phyloP scores from a whole-genome alignment of 2,797 vertebrate species.

The Alouatta caraya region DNA sequence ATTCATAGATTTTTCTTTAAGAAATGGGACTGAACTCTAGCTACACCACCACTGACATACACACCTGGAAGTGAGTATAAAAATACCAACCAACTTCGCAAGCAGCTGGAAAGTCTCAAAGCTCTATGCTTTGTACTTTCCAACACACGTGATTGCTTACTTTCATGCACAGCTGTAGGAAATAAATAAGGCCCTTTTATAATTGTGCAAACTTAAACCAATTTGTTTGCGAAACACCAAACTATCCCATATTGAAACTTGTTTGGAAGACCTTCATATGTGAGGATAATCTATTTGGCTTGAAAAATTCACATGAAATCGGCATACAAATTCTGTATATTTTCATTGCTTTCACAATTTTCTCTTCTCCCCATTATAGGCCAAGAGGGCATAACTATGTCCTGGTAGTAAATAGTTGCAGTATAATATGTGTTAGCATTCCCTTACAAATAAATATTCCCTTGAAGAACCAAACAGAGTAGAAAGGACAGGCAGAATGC shows the following conservation, averaged over 20 bases:
- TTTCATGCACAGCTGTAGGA: not conserved
- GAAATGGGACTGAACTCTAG: not conserved
- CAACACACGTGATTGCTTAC: conserved; percentile 43
- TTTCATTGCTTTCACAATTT: not conserved
- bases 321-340: not conserved
- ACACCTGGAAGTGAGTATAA: not conserved
- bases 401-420: conserved; percentile 35
- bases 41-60: not conserved
- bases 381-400: conserved; percentile 20
- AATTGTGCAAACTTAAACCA: conserved; percentile 32
- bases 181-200: not conserved
- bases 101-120: conserved; percentile 47
- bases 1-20: not conserved
- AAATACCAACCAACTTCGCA: conserved; percentile 33
- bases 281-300: conserved; percentile 1
- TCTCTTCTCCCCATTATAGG: not conserved
- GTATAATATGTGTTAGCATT: conserved; percentile 18
- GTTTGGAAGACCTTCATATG: conserved; percentile 1
- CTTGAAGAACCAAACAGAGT: conserved; percentile 6
- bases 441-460: conserved; percentile 53
- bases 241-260: not conserved
- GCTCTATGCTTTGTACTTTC: conserved; percentile 35
- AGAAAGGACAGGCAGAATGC: conserved; percentile 15
- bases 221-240: conserved; percentile 12
- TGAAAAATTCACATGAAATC: not conserved